phyloP scores from a whole-genome alignment of 2,888 invertebrate species.

The Panopea generosa region DNA sequence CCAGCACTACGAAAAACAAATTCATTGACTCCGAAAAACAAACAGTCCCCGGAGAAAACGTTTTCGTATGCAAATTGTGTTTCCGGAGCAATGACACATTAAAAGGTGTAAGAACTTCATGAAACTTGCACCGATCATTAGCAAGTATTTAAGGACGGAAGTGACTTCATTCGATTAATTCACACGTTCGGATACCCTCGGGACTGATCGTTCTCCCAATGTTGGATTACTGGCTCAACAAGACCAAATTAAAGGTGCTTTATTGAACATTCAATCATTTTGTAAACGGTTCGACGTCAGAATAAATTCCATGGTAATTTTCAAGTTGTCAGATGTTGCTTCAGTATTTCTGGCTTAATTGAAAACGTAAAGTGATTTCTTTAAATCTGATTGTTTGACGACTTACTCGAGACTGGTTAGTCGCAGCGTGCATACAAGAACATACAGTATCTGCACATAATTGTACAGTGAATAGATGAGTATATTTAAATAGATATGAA shows the following conservation, averaged over 20 bases:
- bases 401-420: no score
- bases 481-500: no score
- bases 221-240: conserved; percentile 58
- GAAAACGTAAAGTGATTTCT: conserved; percentile 18
- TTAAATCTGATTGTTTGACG: no score
- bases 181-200: conserved; percentile 56
- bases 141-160: conserved; percentile 55
- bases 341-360: conserved; percentile 52
- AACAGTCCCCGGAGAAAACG: conserved; percentile 38
- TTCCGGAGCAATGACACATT: conserved; percentile 55
- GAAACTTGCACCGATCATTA: conserved; percentile 62
- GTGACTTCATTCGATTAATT: conserved; percentile 62
- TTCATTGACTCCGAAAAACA: conserved; percentile 48
- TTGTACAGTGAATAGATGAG: no score
- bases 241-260: conserved; percentile 61
- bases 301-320: conserved; percentile 59
- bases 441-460: no score
- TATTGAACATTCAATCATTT: conserved; percentile 65
- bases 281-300: conserved; percentile 49
- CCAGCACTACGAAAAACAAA: conserved; percentile 50
- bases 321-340: conserved; percentile 41
- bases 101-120: conserved; percentile 64
- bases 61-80: conserved; percentile 55
- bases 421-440: no score
- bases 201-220: conserved; percentile 51